Evolutionary conservation across 2,797 vertebrate genomes (phyloP).

Genomic region (Varecia variegata): DNA sequence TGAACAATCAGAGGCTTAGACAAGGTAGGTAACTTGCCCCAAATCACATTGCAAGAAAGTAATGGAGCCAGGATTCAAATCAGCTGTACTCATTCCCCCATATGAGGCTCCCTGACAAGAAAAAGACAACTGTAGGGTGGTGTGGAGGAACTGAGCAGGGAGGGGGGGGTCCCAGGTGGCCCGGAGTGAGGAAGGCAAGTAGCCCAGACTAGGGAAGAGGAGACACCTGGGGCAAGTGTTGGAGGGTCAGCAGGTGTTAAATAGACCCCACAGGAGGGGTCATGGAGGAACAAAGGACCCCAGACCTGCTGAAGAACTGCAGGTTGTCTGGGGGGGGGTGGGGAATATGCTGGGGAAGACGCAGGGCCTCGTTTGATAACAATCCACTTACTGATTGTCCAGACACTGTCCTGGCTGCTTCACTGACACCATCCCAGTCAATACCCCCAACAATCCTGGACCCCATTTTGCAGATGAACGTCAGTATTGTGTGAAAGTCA

Average conservation of each 20-base stretch:
- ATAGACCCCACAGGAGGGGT: neutral
- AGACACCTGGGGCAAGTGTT: neutral
- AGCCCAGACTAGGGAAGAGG: neutral
- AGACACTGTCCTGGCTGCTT: neutral
- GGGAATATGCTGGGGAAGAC: neutral
- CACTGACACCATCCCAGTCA: neutral
- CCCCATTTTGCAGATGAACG: neutral
- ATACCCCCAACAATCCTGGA: neutral
- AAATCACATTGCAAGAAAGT: neutral
- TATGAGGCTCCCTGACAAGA: neutral
- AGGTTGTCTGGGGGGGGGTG: neutral
- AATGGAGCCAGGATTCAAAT: neutral
- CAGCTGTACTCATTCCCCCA: neutral
- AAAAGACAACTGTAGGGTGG: neutral
- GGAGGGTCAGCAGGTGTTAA: neutral
- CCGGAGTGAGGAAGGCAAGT: neutral
- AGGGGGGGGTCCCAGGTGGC: neutral
- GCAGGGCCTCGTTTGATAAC: neutral
- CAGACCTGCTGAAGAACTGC: neutral
- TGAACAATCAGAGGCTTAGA: neutral
- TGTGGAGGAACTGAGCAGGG: rapidly evolving
- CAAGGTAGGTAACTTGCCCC: neutral
- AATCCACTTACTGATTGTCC: neutral
- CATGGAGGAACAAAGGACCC: neutral
- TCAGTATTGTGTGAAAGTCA: neutral